Conservation (phyloP, 1,140 invertebrate genomes). For the Hycleus cichorii region DNA sequence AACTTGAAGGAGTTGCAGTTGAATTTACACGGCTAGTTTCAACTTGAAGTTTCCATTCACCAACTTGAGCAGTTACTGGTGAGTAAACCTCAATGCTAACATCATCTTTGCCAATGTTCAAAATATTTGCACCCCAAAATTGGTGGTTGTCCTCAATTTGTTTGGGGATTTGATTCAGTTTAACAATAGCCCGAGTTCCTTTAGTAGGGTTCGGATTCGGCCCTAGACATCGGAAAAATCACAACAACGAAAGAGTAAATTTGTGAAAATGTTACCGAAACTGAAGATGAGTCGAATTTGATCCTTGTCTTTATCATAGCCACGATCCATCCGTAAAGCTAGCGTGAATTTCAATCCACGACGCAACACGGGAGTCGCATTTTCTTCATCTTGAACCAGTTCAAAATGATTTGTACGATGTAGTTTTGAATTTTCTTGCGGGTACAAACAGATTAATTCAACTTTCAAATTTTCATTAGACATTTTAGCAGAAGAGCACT, state of each 20-base stretch:
- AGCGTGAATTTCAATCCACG: slow-evolving; percentile 59
- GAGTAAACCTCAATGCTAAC: slow-evolving; percentile 45
- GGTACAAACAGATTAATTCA: slow-evolving; percentile 54
- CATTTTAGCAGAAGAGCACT: not conserved
- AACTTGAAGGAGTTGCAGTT: slow-evolving; percentile 21
- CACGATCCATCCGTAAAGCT: slow-evolving; percentile 50
- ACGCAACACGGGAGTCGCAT: slow-evolving; percentile 48
- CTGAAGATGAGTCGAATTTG: slow-evolving; percentile 52
- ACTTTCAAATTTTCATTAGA: slow-evolving; percentile 32
- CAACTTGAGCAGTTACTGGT: slow-evolving; percentile 51
- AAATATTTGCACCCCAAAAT: slow-evolving; percentile 45
- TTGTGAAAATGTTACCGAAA: slow-evolving; percentile 45
- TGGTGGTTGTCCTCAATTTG: slow-evolving; percentile 12
- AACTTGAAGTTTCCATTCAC: slow-evolving; percentile 55
- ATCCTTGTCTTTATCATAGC: slow-evolving; percentile 48
- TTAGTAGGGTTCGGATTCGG: slow-evolving; percentile 49
- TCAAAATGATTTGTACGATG: slow-evolving; percentile 62
- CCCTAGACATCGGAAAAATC: slow-evolving; percentile 39
- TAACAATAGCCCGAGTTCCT: slow-evolving; percentile 41
- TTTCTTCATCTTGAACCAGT: slow-evolving; percentile 47
- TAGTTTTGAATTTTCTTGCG: slow-evolving; percentile 50
- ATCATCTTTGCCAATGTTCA: slow-evolving; percentile 23
- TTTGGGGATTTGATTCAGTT: slow-evolving; percentile 10
- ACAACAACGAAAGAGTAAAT: not conserved
- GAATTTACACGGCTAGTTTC: slow-evolving; percentile 42